Base-by-base conservation (phyloP, 1,140 invertebrate species). In the Drosophila watanabei region DNA sequence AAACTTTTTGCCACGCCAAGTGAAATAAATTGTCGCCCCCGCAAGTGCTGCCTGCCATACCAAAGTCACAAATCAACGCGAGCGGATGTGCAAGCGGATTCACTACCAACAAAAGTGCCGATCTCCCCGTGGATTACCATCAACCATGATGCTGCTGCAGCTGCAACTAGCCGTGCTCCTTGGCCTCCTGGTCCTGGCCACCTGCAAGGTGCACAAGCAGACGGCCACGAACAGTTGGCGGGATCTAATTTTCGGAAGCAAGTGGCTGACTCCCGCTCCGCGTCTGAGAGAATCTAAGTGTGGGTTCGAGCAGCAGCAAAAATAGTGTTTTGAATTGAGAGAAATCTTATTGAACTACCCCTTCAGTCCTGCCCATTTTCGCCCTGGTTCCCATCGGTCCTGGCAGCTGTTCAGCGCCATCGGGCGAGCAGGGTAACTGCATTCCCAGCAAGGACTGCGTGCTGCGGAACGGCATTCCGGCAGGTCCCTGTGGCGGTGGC, bases 361-460 rank as follows among this genome's bases (percentile, higher is more conserved):
- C 83, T 87, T 10, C 77, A 97, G 96, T 97, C 92, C 86, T 97
- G 24, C 96, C 96, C 0, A 85, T 97, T 2, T 97, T 97, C 81
- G 96, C 96, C 0, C 94, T 97, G 73, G 95, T 97, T 9, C 96
- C 95, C 57, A 96, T 97, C 61, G 95, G 95, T 0, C 96, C 96
- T 52, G 95, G 95, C 28, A 94, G 94, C 2, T 97, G 97, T 86
- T 92, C 94, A 0, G 95, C 96, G 39, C 93, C 95, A 1, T 95
- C 95, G 0, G 96, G 96, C 0, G 96, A 97, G 87, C 96, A 96
- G 78, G 97, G 97, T 6, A 97, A 96, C 2, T 97, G 97, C 75
- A 94, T 97, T 81, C 94, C 95, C 2, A 93, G 94, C 9, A 93
- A 95, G 14, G 96, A 97, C 83, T 97, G 97, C 79, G 80, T 94